phyloP scores from a whole-genome alignment of 1,140 invertebrate genomes.

The Eurosta solidaginis region DNA sequence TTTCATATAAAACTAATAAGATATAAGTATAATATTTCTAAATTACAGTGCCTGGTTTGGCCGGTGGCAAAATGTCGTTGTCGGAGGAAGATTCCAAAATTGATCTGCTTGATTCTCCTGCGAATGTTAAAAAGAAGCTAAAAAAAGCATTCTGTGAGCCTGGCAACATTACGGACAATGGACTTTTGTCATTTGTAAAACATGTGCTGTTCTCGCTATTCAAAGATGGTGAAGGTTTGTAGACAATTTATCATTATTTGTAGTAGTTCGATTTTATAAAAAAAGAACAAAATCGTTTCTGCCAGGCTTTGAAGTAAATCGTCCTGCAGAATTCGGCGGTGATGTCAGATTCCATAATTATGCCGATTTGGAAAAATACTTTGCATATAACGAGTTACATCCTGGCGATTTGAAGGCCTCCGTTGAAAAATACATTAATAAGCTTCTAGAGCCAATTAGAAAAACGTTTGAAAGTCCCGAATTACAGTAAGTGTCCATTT shows the following conservation, averaged over 20 bases:
- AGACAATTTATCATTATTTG: slow-evolving; percentile 26
- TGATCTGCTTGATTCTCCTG: slow-evolving; percentile 89
- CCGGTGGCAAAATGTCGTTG: slow-evolving; percentile 96
- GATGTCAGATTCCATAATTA: slow-evolving; percentile 75
- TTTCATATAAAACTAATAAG: slow-evolving; percentile 41
- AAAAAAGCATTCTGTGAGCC: slow-evolving; percentile 98
- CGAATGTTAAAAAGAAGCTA: slow-evolving; percentile 90
- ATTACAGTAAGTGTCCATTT: slow-evolving; percentile 65
- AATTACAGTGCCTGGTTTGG: slow-evolving; percentile 74
- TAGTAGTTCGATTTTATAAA: slow-evolving; percentile 38
- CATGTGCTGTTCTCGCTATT: slow-evolving; percentile 91
- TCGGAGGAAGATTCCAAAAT: slow-evolving; percentile 99
- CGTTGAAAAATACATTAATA: slow-evolving; percentile 85
- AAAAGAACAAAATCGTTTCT: too few relatives aligned
- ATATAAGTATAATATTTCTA: neutral
- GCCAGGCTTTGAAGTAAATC: slow-evolving; percentile 63
- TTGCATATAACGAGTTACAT: slow-evolving; percentile 82
- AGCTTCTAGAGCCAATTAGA: slow-evolving; percentile 86
- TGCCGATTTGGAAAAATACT: slow-evolving; percentile 77
- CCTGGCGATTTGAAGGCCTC: slow-evolving; percentile 90
- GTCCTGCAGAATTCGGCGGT: slow-evolving; percentile 73
- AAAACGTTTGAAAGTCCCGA: slow-evolving; percentile 83
- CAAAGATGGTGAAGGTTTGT: slow-evolving; percentile 65
- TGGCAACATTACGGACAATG: slow-evolving; percentile 94
- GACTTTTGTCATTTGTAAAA: slow-evolving; percentile 93